Base-by-base conservation (phyloP, 2,797 vertebrate species). In the Lutjanus campechanus region DNA sequence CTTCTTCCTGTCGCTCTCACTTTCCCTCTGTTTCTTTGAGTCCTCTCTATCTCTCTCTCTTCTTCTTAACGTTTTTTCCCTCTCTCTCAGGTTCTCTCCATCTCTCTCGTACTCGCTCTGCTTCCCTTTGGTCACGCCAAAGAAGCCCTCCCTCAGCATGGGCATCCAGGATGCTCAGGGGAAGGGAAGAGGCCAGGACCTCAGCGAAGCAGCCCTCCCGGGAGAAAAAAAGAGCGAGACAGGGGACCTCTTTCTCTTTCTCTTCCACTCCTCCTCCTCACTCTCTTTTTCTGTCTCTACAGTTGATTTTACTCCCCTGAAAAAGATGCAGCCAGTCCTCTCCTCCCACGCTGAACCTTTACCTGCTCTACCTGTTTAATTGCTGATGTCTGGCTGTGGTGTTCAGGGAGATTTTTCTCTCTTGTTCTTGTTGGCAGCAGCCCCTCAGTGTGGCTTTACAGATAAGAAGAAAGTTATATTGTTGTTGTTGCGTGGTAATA, bases 51-150 rank as follows among this genome's bases (percentile, higher is more conserved):
- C 82, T 73, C 60, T 84, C 60, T 84, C 76, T 73, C 46, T 36
- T 68, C 77, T 69, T 22, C 62, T 41, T 51, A 44, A 65, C 0
- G 1, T 80, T 68, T 70, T 29, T 46, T 25, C n/a, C 44, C 29
- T 61, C 15, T 50, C 65, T 41, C 76, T 62, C 53, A 40, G 50
- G 15, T 83, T 85, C 61, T 84, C 76, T 84, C 83, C 58, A 75
- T 82, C 66, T 81, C 41, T 71, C 59, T 73, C 69, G 78, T 58
- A 53, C 73, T 74, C 81, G 83, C 89, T 93, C 91, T 92, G 93
- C 92, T 94, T 94, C 89, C 79, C 93, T 94, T 94, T 89, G 91
- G 91, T 93, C 92, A 93, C 85, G 89, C 90, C 85, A 72, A 90
- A 90, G 77, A 81, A 88, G 83, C 88, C 89, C 85, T 92, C 90